A percentile compares a stretch with the other conserved stretches of the same genome.
These are phyloP conservation scores for cattle (Bos taurus) DNA, from an alignment of 2,113 vertebrate species.

Conservation along the genomic window ARS-UCD2.0 NC_037337.1:90809501-90810000, in stretches of 20 bases:
- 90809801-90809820: not conserved
- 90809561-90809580: not conserved
- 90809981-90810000: constrained; percentile 1
- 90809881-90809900: not conserved
- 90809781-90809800: not conserved
- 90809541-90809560: not conserved
- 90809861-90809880: not conserved
- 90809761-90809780: not conserved
- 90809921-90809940: not conserved
- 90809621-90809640: not conserved
- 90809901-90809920: not conserved
- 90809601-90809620: not conserved
- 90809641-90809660: not conserved
- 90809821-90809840: not conserved
- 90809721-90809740: not conserved
- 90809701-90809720: not conserved
- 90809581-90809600: not conserved
- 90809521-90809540: not conserved
- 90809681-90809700: not conserved
- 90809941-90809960: not conserved
- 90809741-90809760: not conserved
- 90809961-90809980: not conserved
- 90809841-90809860: not conserved
- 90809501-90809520: not conserved
- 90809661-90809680: not conserved